A percentile compares a stretch with the other conserved stretches of the same genome.
Conservation (phyloP, 2,113 vertebrate genomes). For the Colinus virginianus region DNA sequence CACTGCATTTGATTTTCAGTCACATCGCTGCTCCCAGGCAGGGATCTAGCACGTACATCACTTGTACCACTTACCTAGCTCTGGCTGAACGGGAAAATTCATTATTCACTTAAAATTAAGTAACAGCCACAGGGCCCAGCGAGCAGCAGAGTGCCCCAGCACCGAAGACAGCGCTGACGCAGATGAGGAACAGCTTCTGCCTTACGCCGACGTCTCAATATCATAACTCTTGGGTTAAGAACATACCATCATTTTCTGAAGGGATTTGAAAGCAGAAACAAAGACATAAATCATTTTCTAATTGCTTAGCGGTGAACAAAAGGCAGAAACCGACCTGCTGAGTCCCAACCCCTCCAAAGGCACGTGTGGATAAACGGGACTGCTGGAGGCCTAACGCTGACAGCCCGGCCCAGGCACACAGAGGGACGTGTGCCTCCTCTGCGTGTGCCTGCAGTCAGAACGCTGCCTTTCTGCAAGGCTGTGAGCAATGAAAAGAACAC, state of each 20-base stretch:
- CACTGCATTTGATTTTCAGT: background rate
- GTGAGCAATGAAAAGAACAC: background rate
- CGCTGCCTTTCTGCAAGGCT: slow-evolving; percentile 21
- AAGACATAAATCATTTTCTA: slow-evolving; percentile 56
- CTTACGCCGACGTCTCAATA: background rate
- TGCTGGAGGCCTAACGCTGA: slow-evolving; percentile 41
- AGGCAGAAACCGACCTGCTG: slow-evolving; percentile 43
- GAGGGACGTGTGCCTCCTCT: slow-evolving; percentile 38
- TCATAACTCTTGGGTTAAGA: background rate
- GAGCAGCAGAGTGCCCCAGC: background rate
- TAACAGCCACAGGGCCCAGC: slow-evolving; percentile 35
- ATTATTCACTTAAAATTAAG: slow-evolving; percentile 62
- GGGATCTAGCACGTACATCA: slow-evolving; percentile 12
- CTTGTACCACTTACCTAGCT: slow-evolving; percentile 12
- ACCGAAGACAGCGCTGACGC: background rate
- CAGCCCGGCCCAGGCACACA: slow-evolving; percentile 25
- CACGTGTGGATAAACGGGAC: slow-evolving; percentile 48
- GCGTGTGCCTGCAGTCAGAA: background rate
- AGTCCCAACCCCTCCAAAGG: background rate
- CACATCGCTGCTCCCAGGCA: slow-evolving; percentile 16
- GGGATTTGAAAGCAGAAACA: slow-evolving; percentile 27
- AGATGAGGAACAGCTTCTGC: slow-evolving; percentile 38
- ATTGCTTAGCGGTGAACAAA: slow-evolving; percentile 48
- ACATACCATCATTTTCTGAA: slow-evolving; percentile 8
- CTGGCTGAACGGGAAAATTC: slow-evolving; percentile 48